These are phyloP conservation scores for Andrena praecox DNA, from an alignment of 2,888 invertebrate species.

Conservation along the genomic window DNA sequence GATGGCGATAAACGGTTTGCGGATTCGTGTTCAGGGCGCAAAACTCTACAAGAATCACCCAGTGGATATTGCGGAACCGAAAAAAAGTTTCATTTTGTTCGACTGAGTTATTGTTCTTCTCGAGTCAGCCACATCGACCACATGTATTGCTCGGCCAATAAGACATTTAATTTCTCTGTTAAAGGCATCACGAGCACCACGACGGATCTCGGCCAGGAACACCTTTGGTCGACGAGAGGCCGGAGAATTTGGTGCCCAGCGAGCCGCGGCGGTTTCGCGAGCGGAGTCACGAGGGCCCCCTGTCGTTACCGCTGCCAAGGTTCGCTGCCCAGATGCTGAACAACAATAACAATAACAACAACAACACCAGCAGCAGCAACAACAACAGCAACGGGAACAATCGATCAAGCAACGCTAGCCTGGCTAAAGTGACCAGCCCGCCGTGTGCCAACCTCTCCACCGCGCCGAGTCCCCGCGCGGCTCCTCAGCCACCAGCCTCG, in stretches of 20 bases:
- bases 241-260: slow-evolving; percentile 90
- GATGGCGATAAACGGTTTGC: too few relatives aligned
- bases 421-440: slow-evolving; percentile 83
- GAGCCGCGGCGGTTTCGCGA: slow-evolving; percentile 91
- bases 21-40: too few relatives aligned
- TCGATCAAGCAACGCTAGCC: slow-evolving; percentile 68
- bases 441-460: slow-evolving; percentile 83
- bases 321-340: slow-evolving; percentile 91
- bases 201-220: slow-evolving; percentile 93
- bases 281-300: slow-evolving; percentile 89
- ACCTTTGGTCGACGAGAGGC: slow-evolving; percentile 93
- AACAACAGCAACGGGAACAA: slow-evolving; percentile 66
- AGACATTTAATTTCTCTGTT: slow-evolving; percentile 10
- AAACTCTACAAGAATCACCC: too few relatives aligned
- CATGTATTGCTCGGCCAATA: too few relatives aligned
- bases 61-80: too few relatives aligned
- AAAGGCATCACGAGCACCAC: slow-evolving; percentile 86
- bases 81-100: too few relatives aligned
- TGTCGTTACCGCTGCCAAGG: slow-evolving; percentile 94
- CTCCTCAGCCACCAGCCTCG: slow-evolving; percentile 88
- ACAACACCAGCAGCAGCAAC: slow-evolving; percentile 72
- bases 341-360: slow-evolving; percentile 72
- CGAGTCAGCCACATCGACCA: too few relatives aligned
- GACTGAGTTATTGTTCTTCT: too few relatives aligned
- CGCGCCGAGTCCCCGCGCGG: slow-evolving; percentile 86